Percentiles rank a stretch among this genome's conserved stretches.
Conservation (phyloP, 2,888 invertebrate genomes). For the Atrina japonica region DNA sequence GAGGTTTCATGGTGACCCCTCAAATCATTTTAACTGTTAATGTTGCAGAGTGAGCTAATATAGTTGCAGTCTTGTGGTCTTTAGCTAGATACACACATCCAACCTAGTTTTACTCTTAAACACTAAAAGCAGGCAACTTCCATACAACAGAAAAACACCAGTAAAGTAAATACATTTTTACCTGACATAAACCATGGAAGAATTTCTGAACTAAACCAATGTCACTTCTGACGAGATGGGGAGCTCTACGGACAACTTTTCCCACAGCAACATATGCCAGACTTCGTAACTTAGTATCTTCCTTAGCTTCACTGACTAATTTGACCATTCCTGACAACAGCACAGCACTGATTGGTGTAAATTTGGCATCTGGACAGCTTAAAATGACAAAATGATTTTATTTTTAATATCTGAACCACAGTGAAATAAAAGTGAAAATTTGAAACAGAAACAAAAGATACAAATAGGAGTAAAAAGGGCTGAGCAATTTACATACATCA, state of each 20-base stretch:
- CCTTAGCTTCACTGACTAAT: conserved; percentile 84
- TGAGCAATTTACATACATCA: no score
- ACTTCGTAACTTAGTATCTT: conserved; percentile 83
- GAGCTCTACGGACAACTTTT: conserved; percentile 83
- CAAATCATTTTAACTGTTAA: no score
- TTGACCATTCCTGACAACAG: conserved; percentile 88
- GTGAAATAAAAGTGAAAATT: no score
- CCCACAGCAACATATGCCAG: conserved; percentile 90
- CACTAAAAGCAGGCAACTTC: no score
- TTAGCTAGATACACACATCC: no score
- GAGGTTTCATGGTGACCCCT: no score
- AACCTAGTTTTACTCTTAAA: no score
- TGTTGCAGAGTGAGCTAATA: no score
- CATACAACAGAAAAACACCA: no score
- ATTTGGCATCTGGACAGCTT: conserved; percentile 84
- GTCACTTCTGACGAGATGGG: conserved; percentile 86
- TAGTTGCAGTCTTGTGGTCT: no score
- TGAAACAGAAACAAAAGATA: neutral
- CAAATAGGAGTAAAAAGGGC: neutral
- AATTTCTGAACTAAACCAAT: conserved; percentile 83
- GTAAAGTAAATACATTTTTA: no score
- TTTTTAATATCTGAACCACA: neutral
- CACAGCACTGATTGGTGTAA: conserved; percentile 87
- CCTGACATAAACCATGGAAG: conserved; percentile 80
- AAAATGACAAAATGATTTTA: conserved; percentile 53